A percentile compares a stretch with the other conserved stretches of the same genome.
Evolutionary conservation across 2,797 vertebrate genomes (phyloP).

Genomic region (Peromyscus nudipes): DNA sequence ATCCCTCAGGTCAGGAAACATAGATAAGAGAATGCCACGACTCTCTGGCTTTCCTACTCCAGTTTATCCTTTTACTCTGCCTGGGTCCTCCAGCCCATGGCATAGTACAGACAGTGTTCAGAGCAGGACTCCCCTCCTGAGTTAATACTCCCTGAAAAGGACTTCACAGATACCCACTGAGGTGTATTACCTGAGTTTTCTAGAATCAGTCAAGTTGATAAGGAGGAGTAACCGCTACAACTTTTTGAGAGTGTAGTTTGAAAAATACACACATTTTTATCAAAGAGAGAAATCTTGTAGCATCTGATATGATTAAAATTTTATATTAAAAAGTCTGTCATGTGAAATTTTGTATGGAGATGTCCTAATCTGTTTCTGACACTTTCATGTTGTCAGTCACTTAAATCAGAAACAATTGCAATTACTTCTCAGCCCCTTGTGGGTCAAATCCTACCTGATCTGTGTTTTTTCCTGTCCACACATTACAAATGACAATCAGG

Average conservation of each 20-base stretch:
- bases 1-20: not conserved
- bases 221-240: not conserved
- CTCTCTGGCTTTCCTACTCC: not conserved
- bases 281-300: not conserved
- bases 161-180: not conserved
- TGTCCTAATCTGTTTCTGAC: not conserved
- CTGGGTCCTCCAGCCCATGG: not conserved
- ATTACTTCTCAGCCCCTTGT: not conserved
- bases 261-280: constrained; percentile 22
- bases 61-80: not conserved
- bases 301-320: constrained; percentile 52
- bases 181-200: not conserved
- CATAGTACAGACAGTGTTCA: not conserved
- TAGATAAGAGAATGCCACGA: not conserved
- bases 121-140: not conserved
- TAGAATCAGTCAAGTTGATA: no score
- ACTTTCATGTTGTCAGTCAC: not conserved
- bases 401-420: not conserved
- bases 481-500: not conserved
- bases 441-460: not conserved
- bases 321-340: constrained; percentile 2
- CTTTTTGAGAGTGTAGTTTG: not conserved
- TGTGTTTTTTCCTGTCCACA: not conserved
- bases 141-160: not conserved
- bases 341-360: not conserved